Evolutionary conservation across 2,888 invertebrate species (phyloP), one percentile per base, ranked within the genome.

Genomic region (Erpobdella octoculata): DNA sequence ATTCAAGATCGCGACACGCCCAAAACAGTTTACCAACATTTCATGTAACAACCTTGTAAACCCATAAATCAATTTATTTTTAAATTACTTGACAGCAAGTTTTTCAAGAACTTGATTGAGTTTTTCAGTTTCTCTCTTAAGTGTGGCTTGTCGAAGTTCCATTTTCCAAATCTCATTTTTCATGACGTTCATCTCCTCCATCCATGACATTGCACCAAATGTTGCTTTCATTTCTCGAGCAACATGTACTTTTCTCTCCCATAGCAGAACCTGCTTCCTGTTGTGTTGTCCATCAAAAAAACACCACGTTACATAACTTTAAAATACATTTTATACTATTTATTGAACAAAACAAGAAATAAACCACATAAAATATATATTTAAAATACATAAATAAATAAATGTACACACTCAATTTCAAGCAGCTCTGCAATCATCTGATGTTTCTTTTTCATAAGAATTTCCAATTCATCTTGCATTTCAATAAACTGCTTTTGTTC

Each of bases 391-490:
- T n/a, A n/a, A n/a, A n/a, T n/a, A n/a, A n/a, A n/a, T n/a, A n/a
- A n/a, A n/a, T n/a, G n/a, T n/a, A n/a, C n/a, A n/a, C n/a, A 69
- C 69, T 69, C 69, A 28, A 69, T 69, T 46, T 69, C 69, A 5
- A 69, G 12, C n/a, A 69, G 69, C 25, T 69, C 69, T 58, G 48
- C 35, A 6, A 69, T 36, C 69, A 53, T 69, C 9, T n/a, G 6
- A 1, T 69, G 28, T 35, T 58, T 69, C 69, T 25, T 36, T 21
- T 69, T 38, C 46, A 67, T 28, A 28, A 67, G 31, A 9, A 28
- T 25, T 15, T 46, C 33, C n/a, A 38, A 31, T 31, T 46, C 48
- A 5, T 31, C 28, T 6, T 46, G 67, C 67, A 67, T 41, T 12
- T 38, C 46, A 4, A 67, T 5, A 48, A 37, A 67, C 8, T 21